Conservation (phyloP, 2,797 vertebrate species). For the Valencia hispanica region DNA sequence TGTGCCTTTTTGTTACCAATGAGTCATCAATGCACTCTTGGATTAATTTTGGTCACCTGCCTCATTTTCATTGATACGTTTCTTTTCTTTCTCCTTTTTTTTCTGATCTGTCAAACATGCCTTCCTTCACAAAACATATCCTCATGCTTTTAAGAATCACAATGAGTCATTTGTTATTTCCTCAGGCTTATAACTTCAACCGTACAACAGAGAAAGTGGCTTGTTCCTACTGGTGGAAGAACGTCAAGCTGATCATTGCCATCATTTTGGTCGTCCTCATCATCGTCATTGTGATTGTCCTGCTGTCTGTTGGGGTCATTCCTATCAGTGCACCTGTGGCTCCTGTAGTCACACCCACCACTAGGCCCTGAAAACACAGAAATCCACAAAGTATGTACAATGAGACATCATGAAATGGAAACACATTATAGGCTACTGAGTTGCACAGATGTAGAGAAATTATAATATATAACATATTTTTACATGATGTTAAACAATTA, state of each 20-base stretch:
- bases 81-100: no score
- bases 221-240: constrained; percentile 93
- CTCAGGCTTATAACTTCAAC: constrained; percentile 91
- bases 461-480: no score
- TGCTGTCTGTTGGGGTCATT: constrained; percentile 87
- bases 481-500: no score
- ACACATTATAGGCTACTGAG: constrained; percentile 41
- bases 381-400: constrained; percentile 14
- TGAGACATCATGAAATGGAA: constrained; percentile 14
- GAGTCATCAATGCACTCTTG: no score
- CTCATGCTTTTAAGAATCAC: not conserved
- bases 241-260: constrained; percentile 87
- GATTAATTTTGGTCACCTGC: no score
- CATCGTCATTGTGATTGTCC: constrained; percentile 87
- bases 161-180: not conserved
- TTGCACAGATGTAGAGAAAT: not conserved
- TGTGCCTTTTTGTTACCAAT: no score
- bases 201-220: constrained; percentile 91
- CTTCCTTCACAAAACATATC: not conserved
- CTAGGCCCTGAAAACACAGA: constrained; percentile 36
- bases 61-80: no score
- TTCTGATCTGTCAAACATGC: not conserved
- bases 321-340: constrained; percentile 55
- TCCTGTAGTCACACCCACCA: not conserved
- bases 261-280: constrained; percentile 85